phyloP scores from a whole-genome alignment of 2,113 vertebrate genomes.

The Odobenus rosmarus region DNA sequence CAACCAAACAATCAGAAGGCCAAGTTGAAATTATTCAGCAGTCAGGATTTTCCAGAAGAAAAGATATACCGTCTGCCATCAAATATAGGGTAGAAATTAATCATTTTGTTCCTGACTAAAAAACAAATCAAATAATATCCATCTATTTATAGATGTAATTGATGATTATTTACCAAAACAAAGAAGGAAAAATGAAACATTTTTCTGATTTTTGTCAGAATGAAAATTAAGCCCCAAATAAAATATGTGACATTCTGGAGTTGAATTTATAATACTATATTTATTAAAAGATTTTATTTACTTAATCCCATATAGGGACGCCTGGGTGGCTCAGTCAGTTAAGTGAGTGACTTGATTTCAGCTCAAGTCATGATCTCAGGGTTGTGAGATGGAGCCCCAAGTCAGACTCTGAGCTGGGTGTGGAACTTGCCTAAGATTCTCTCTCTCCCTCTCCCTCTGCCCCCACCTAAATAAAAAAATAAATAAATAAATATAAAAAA shows the following conservation, averaged over 20 bases:
- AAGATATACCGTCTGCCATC: neutral
- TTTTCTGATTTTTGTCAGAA: neutral
- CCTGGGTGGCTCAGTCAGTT: neutral
- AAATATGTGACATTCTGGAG: neutral
- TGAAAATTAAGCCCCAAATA: neutral
- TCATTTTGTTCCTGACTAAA: neutral
- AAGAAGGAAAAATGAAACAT: neutral
- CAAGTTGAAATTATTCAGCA: constrained; percentile 45
- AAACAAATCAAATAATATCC: neutral
- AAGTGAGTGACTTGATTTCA: neutral
- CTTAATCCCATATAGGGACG: neutral
- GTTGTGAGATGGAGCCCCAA: neutral
- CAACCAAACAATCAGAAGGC: neutral
- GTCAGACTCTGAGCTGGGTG: neutral
- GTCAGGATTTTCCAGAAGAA: neutral
- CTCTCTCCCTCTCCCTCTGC: neutral
- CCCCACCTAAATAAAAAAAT: neutral
- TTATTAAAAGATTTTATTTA: neutral
- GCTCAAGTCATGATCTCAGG: neutral
- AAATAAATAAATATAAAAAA: neutral
- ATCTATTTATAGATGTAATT: neutral
- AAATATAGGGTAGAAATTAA: neutral
- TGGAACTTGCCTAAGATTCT: neutral
- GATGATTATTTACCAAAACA: neutral
- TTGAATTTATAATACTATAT: neutral